Conservation (phyloP, 2,797 vertebrate genomes). For the Lepidocolaptes lacrymiger region DNA sequence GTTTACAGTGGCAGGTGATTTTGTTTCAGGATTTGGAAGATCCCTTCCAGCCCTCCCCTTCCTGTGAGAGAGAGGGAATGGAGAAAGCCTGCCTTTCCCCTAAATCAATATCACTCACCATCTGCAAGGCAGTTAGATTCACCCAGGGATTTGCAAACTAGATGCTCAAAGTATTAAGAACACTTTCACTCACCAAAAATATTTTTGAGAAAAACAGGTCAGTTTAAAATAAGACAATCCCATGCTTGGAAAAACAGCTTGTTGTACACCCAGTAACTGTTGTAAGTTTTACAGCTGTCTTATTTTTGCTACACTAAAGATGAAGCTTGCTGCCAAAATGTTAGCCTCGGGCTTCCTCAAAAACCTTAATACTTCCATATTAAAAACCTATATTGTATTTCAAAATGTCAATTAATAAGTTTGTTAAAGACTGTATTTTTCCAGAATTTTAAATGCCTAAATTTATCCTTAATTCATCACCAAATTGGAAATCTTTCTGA, state of each 20-base stretch:
- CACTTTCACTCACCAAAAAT: neutral
- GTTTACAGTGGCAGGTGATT: neutral
- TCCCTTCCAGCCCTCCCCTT: neutral
- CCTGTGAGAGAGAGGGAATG: rapidly evolving
- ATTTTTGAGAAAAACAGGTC: neutral
- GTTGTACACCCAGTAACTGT: neutral
- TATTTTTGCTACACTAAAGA: neutral
- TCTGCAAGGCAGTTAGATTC: neutral
- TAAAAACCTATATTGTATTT: neutral
- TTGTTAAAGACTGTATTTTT: neutral
- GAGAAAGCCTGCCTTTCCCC: neutral
- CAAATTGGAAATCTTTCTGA: neutral
- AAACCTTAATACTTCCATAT: neutral
- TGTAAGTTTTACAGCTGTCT: neutral
- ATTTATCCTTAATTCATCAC: neutral
- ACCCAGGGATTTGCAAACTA: neutral
- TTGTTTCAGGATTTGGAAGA: neutral
- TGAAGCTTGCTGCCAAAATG: neutral
- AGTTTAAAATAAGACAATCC: neutral
- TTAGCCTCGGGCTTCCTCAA: neutral
- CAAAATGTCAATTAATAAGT: neutral
- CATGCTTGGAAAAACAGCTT: neutral
- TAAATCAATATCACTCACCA: rapidly evolving
- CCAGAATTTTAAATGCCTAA: neutral
- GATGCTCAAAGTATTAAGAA: neutral